Evolutionary conservation across 64 coral and sea anemone species (phyloP).

Genomic region (Acropora yongei): DNA sequence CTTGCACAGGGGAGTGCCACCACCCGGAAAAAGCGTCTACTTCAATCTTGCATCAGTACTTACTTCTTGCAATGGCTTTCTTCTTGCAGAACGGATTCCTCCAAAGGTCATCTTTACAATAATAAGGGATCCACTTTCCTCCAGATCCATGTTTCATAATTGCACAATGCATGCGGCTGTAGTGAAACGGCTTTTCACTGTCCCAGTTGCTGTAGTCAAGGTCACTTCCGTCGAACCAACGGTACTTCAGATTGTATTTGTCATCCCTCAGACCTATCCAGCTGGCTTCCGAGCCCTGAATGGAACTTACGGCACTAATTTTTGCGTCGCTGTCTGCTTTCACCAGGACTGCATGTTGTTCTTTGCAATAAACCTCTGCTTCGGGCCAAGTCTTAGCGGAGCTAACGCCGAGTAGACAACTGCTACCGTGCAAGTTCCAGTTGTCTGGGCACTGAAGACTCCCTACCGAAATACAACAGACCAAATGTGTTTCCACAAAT

Average conservation of each 20-base stretch:
- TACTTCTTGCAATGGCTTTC: not conserved
- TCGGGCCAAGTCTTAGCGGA: not conserved
- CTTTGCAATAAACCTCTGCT: not conserved
- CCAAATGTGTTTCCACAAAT: not conserved
- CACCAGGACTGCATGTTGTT: not conserved
- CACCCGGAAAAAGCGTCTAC: too few species aligned
- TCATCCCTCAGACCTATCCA: not conserved
- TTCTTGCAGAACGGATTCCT: constrained; percentile 3
- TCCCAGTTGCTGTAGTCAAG: constrained; percentile 9
- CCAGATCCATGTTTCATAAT: not conserved
- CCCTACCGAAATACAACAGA: not conserved
- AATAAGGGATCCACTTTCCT: constrained; percentile 7
- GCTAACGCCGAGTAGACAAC: not conserved
- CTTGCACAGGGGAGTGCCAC: too few species aligned
- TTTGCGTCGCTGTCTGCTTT: constrained; percentile 1
- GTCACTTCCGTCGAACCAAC: constrained; percentile 1
- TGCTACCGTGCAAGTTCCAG: not conserved
- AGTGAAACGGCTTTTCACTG: not conserved
- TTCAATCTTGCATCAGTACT: not conserved
- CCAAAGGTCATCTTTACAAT: not conserved
- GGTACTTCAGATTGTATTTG: not conserved
- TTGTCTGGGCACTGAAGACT: not conserved
- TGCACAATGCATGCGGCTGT: not conserved
- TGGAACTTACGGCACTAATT: not conserved
- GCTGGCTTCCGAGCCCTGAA: not conserved